These are phyloP conservation scores for Sula dactylatra DNA, from an alignment of 2,113 vertebrate genomes.

Conservation along the genomic window DNA sequence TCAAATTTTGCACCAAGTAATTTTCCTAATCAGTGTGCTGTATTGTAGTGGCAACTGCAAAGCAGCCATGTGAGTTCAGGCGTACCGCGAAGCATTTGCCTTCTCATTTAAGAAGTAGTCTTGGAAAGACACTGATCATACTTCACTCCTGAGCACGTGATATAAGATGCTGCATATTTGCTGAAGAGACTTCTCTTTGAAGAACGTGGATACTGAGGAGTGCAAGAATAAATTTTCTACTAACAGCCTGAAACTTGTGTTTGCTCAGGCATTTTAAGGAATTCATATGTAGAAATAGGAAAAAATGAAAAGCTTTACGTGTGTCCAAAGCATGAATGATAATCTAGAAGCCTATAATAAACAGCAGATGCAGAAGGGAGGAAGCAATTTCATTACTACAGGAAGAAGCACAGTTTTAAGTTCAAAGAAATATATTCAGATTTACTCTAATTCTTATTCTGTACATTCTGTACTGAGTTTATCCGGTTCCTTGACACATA, in stretches of 20 bases:
- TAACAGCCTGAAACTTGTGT: background rate
- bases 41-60: constrained; percentile 34
- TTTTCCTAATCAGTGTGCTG: constrained; percentile 20
- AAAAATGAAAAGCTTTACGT: background rate
- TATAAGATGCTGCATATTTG: background rate
- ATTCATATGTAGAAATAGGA: background rate
- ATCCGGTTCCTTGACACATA: background rate
- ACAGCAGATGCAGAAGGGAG: background rate
- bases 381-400: background rate
- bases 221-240: background rate
- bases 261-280: background rate
- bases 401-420: background rate
- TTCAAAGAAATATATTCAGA: background rate
- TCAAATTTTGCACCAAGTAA: constrained; percentile 29
- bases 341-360: background rate
- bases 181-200: background rate
- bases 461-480: background rate
- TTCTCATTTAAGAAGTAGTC: background rate
- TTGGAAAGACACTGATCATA: background rate
- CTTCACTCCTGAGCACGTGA: background rate
- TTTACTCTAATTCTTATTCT: background rate
- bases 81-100: background rate
- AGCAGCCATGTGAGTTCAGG: constrained; percentile 31
- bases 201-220: background rate
- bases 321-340: background rate